Base-by-base conservation (phyloP, 1,140 invertebrate species). In the Acromyrmex echinatior region DNA sequence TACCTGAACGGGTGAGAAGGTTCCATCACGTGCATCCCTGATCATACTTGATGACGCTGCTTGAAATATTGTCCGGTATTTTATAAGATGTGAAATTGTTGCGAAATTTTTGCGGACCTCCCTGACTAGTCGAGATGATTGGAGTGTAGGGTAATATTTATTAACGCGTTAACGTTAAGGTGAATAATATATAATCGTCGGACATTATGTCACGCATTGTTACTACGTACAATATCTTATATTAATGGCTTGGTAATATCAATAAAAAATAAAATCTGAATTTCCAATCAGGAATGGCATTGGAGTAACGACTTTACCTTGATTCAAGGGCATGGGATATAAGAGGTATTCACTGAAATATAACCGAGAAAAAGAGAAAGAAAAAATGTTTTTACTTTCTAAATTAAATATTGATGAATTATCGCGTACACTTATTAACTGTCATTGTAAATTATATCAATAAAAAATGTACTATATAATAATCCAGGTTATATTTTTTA, bases 41-140 rank as follows among this genome's bases (percentile, higher is more conserved):
- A 76, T 84, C 70, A 45, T 25, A 21, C 39, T 18, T 21, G 70
- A 62, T 84, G 39, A 60, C 28, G 10, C 70, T 49, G 58, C 70
- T 74, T 74, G 70, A 84, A 76, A 62, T 84, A 62, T 76, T 16
- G 39, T 51, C 21, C 39, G 39, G 2, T 28, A 25, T 70, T 45
- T 70, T 51, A 70, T n/a, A 25, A 60, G 68, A 73, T 14, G n/a
- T n/a, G 39, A 74, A 66, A 84, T 82, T 49, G 68, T 82, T 49
- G 56, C 12, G 35, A 31, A 21, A 65, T 31, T 74, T 76, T 84
- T 63, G n/a, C 16, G 70, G 18, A 10, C 21, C 53, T 45, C 51
- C 51, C 39, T 21, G n/a, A 25, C 39, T 31, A 63, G 39, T 39
- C 5, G 65, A 21, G 28, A 28, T 74, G 45, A 62, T 49, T n/a